phyloP scores from a whole-genome alignment of 2,113 vertebrate genomes.

The Crocuta crocuta region DNA sequence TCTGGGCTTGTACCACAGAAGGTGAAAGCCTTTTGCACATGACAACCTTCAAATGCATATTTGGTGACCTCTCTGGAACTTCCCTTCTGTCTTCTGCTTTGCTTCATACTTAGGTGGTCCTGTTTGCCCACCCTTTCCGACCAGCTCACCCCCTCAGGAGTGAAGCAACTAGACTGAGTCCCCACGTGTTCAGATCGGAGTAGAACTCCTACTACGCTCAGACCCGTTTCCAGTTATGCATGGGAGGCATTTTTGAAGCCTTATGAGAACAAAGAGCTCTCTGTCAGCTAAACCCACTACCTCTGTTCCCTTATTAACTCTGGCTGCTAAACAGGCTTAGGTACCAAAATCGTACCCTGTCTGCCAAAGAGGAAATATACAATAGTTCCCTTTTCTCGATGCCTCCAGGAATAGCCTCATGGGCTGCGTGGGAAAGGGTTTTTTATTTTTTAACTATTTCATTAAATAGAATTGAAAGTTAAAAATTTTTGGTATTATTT shows the following conservation, averaged over 20 bases:
- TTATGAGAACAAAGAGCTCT: neutral
- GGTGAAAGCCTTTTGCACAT: neutral
- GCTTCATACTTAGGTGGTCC: neutral
- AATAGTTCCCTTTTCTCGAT: neutral
- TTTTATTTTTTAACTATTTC: neutral
- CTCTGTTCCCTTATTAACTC: neutral
- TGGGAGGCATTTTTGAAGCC: neutral
- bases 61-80: neutral
- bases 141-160: neutral
- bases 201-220: neutral
- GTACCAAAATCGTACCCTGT: neutral
- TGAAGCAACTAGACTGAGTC: neutral
- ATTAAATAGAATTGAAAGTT: neutral
- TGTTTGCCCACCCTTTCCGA: neutral
- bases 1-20: neutral
- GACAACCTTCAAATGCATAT: neutral
- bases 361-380: neutral
- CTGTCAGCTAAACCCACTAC: neutral
- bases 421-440: neutral
- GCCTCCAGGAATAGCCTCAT: neutral
- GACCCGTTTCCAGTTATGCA: neutral
- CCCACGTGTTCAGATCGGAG: neutral
- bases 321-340: neutral
- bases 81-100: neutral
- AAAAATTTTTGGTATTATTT: neutral